Evolutionary conservation across 2,113 vertebrate genomes (phyloP).

Genomic region (Turnix velox): DNA sequence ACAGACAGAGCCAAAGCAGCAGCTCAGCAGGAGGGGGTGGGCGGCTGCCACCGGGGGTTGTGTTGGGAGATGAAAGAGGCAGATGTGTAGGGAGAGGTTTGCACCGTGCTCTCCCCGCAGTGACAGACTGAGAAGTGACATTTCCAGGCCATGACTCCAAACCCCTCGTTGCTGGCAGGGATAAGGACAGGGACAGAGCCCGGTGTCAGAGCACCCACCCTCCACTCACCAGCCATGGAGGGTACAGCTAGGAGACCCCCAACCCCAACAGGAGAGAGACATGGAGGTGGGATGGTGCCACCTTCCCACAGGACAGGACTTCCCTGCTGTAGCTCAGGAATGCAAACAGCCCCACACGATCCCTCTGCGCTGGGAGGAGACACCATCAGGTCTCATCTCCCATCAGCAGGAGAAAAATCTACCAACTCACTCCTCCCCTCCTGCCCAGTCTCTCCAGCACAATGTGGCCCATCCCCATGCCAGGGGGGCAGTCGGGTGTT

Average conservation of each 20-base stretch:
- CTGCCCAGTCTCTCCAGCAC: fast-evolving
- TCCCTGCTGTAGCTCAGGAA: not conserved
- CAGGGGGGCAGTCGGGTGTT: fast-evolving
- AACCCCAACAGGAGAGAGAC: not conserved
- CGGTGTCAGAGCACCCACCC: fast-evolving
- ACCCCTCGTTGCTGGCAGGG: fast-evolving
- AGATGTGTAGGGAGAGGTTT: not conserved
- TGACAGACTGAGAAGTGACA: not conserved
- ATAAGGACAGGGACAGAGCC: not conserved
- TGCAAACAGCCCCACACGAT: not conserved
- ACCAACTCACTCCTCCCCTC: not conserved
- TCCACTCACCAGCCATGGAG: fast-evolving
- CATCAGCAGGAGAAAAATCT: not conserved
- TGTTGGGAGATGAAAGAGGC: not conserved
- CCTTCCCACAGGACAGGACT: not conserved
- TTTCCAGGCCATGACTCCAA: not conserved
- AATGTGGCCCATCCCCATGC: not conserved
- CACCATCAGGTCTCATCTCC: not conserved
- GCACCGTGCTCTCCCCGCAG: too few species aligned
- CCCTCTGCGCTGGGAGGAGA: fast-evolving
- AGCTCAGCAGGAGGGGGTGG: not conserved
- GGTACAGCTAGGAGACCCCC: not conserved
- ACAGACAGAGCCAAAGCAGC: not conserved
- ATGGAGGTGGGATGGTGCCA: not conserved
- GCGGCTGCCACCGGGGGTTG: not conserved